A percentile compares a stretch with the other conserved stretches of the same genome.
Evolutionary conservation across 1,140 invertebrate genomes (phyloP).

Genomic region (Cryptotermes secundus): DNA sequence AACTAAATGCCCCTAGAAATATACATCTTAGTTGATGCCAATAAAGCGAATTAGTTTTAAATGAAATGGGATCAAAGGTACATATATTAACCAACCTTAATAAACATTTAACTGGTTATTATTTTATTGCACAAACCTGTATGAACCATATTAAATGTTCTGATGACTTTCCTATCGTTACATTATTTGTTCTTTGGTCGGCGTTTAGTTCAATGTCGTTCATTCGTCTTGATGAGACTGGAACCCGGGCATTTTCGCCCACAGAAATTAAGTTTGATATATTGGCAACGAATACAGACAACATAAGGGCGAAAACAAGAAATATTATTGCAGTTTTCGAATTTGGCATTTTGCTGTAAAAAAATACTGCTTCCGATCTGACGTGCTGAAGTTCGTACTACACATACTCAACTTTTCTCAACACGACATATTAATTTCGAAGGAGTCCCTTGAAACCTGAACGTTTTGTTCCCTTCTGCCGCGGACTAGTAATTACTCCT

Average conservation of each 20-base stretch:
- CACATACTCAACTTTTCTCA: not conserved
- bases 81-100: too few species aligned
- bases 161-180: not conserved
- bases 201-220: not conserved
- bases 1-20: not conserved
- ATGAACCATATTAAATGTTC: constrained; percentile 32
- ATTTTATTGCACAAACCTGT: constrained; percentile 22
- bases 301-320: constrained; percentile 25
- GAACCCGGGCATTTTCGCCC: not conserved
- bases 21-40: not conserved
- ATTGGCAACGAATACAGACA: constrained; percentile 30
- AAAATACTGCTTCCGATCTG: not conserved
- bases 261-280: constrained; percentile 28
- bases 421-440: not conserved
- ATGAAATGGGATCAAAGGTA: too few species aligned
- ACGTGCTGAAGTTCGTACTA: not conserved
- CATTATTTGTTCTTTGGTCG: not conserved
- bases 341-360: constrained; percentile 29
- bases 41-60: not conserved
- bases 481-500: too few species aligned
- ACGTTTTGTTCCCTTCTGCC: too few species aligned
- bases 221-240: not conserved
- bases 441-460: not conserved
- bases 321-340: constrained; percentile 27
- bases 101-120: not conserved